These are phyloP conservation scores for Arion vulgaris DNA, from an alignment of 1,140 invertebrate species.

Conservation along the genomic window DNA sequence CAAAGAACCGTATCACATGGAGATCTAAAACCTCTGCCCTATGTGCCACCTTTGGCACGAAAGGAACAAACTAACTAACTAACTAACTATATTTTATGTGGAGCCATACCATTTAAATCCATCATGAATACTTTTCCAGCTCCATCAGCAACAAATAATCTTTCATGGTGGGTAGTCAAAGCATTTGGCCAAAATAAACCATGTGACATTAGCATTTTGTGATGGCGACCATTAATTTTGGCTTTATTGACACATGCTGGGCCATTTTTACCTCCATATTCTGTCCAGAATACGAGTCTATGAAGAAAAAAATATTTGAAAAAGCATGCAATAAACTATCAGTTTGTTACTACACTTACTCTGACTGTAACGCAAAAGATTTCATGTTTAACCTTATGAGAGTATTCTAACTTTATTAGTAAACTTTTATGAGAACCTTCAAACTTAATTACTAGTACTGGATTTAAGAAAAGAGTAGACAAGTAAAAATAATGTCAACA, in stretches of 20 bases:
- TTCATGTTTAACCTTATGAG: too few species aligned
- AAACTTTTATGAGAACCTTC: too few species aligned
- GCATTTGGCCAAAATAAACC: constrained; percentile 55
- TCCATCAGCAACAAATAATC: constrained; percentile 56
- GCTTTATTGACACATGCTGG: constrained; percentile 49
- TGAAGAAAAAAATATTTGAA: neutral
- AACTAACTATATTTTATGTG: too few species aligned
- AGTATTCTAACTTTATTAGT: too few species aligned
- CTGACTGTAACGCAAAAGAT: neutral
- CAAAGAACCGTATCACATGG: too few species aligned
- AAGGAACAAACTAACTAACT: too few species aligned
- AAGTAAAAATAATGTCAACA: too few species aligned
- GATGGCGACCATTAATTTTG: constrained; percentile 45
- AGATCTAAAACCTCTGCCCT: too few species aligned
- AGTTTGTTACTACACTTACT: neutral
- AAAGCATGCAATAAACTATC: too few species aligned
- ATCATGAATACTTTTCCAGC: constrained; percentile 51
- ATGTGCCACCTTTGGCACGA: too few species aligned
- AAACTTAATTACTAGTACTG: too few species aligned
- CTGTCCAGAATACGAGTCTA: constrained; percentile 59
- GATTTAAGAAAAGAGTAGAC: too few species aligned
- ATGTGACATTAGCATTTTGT: constrained; percentile 42
- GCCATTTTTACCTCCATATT: constrained; percentile 48
- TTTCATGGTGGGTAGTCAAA: constrained; percentile 44
- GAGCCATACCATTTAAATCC: constrained; percentile 52